Evolutionary conservation across 2,113 vertebrate species (phyloP), one percentile per base, ranked within the genome.

Genomic region (Marmota monax): DNA sequence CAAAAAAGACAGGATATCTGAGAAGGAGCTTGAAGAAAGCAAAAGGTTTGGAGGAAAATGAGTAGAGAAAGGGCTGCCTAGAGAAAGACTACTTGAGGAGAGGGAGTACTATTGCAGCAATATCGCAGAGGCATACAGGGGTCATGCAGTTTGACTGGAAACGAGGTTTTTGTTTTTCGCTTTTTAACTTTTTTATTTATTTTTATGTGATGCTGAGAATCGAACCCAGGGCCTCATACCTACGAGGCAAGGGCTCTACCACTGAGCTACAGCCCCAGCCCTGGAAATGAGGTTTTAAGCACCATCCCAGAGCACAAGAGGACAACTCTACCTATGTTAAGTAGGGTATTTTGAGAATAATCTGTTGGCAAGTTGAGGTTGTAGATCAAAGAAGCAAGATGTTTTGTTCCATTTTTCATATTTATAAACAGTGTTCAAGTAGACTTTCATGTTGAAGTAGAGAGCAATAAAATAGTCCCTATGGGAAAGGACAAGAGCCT

Each of bases 81-180:
- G 17, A 70, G 22, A 91, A 58, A 76, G 80, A 86, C 4, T 4
- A 84, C 48, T 27, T 72, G 42, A 76, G 14, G 42, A 84, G 72
- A 84, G 37, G 78, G 22, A n/a, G 10, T 32, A 79, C 69, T 34
- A 53, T 20, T 9, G n/a, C 0, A 0, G 25, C 56, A 85, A 72
- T 7, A 0, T 67, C 61, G 13, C 45, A 18, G 39, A 78, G 37
- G 45, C n/a, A 72, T 23, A 91, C 25, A 39, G 69, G 45, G 51
- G 16, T 84, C 78, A 88, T 56, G 63, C 79, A 34, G 27, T 90
- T 90, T 93, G 45, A 8, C 45, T 78, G 45, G 45, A 78, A 96
- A 56, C 17, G 6, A 78, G 22, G 13, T 84, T 91, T 84, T 78
- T 45, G 45, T 45, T 45, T 45, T 45, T 45, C 8, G 45, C 45